phyloP scores from a whole-genome alignment of 2,888 invertebrate genomes.

The Polyploca ridens region DNA sequence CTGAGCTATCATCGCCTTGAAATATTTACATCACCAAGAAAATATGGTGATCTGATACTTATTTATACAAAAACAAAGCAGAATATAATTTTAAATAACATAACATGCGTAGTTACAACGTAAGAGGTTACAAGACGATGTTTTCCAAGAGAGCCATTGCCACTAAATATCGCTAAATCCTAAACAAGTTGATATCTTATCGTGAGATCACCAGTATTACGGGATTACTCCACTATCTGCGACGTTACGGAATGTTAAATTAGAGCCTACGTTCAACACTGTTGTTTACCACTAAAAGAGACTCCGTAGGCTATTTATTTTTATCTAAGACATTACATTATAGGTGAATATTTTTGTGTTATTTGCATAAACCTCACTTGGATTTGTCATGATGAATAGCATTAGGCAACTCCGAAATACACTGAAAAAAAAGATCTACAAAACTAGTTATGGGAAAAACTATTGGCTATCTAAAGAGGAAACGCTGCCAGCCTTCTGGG shows the following conservation, averaged over 20 bases:
- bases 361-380: too few species aligned
- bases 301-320: background rate
- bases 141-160: slow-evolving; percentile 35
- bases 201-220: slow-evolving; percentile 42
- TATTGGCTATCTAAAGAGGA: too few species aligned
- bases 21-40: too few species aligned
- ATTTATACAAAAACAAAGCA: too few species aligned
- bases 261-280: slow-evolving; percentile 34
- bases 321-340: background rate
- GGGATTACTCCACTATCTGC: slow-evolving; percentile 44
- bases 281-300: slow-evolving; percentile 20
- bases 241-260: slow-evolving; percentile 31
- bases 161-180: slow-evolving; percentile 36
- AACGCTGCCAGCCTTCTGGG: too few species aligned
- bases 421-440: too few species aligned
- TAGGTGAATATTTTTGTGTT: background rate
- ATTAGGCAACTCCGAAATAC: too few species aligned
- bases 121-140: slow-evolving; percentile 19
- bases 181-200: slow-evolving; percentile 46
- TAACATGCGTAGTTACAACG: slow-evolving; percentile 7
- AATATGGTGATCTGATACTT: too few species aligned
- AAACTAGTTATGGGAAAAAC: too few species aligned
- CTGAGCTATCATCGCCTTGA: too few species aligned
- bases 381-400: too few species aligned
- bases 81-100: background rate